Evolutionary conservation across 2,888 invertebrate species (phyloP), one percentile per base, ranked within the genome.

Genomic region (Protodeltote pygarga): DNA sequence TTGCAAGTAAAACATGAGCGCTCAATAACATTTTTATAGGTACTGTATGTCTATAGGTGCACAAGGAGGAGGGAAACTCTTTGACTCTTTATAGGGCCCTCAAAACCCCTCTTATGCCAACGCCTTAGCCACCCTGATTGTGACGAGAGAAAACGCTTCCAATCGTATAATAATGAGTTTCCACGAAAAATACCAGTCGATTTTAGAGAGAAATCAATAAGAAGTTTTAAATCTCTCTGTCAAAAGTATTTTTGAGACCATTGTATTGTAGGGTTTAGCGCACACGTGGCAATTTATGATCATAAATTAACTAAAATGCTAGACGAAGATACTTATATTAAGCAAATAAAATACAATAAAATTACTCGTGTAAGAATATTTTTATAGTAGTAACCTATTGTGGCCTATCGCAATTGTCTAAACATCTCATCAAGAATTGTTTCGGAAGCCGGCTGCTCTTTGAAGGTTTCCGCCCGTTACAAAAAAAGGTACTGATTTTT

Each of bases 81-180:
- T 63, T 67, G 52, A 55, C 48, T 58, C 47, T 50, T 58, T 61
- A 59, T 55, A 51, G 41, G 38, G 37, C 53, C 21, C 51, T 68
- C 55, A 45, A 40, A 68, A 51, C 50, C 50, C 45, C 61, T 68
- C 46, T 46, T 35, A 20, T 55, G 50, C 61, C 64, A 53, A 53
- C 55, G 46, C 51, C 20, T 52, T 33, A 55, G 49, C 52, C 41
- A 47, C 53, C 48, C 38, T 40, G 60, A 67, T 63, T 60, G 48
- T 42, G 60, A 42, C 31, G 45, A 44, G 37, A 60, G 58, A 44
- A 44, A 52, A 40, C 48, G 31, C 35, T 33, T 37, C 37, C 40
- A 53, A 58, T 58, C 45, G 61, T 46, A 35, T 41, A 40, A 53
- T 61, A 46, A 58, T 58, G 53, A 58, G 34, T 58, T 50, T 17